Conservation (phyloP, 2,113 vertebrate genomes). For the Saimiri boliviensis region DNA sequence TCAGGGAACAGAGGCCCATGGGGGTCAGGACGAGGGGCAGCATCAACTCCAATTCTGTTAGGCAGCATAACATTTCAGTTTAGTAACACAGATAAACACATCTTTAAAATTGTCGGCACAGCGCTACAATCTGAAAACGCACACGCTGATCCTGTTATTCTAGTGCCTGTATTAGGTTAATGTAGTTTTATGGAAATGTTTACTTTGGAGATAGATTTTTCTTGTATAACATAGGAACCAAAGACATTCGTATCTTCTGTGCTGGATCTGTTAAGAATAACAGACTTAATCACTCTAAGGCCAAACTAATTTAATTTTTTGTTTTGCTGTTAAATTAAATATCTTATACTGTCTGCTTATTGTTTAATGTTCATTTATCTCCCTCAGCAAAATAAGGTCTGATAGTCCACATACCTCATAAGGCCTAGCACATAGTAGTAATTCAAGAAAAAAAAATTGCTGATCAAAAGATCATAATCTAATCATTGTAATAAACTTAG, state of each 20-base stretch:
- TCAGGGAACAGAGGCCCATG: background rate
- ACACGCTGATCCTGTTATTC: background rate
- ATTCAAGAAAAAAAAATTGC: background rate
- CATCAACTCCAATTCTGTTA: conserved; percentile 50
- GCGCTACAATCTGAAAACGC: background rate
- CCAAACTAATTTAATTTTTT: conserved; percentile 46
- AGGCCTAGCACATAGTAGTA: background rate
- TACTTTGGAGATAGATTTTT: conserved; percentile 33
- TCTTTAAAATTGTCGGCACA: background rate
- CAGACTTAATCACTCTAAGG: background rate
- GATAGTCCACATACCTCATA: background rate
- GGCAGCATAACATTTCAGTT: conserved; percentile 24
- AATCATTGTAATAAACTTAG: background rate
- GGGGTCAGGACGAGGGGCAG: background rate
- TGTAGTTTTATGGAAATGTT: conserved; percentile 57
- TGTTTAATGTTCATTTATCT: conserved; percentile 51
- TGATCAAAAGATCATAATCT: conserved; percentile 22
- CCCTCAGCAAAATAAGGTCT: conserved; percentile 38
- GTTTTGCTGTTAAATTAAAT: conserved; percentile 56
- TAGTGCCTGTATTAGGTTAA: conserved; percentile 44
- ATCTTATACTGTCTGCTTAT: background rate
- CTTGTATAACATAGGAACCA: background rate
- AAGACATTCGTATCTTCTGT: conserved; percentile 35
- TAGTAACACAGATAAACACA: conserved; percentile 34
- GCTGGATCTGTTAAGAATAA: conserved; percentile 55